These are phyloP conservation scores for Ophion obscuratus DNA, from an alignment of 2,888 invertebrate species.

Conservation along the genomic window DNA sequence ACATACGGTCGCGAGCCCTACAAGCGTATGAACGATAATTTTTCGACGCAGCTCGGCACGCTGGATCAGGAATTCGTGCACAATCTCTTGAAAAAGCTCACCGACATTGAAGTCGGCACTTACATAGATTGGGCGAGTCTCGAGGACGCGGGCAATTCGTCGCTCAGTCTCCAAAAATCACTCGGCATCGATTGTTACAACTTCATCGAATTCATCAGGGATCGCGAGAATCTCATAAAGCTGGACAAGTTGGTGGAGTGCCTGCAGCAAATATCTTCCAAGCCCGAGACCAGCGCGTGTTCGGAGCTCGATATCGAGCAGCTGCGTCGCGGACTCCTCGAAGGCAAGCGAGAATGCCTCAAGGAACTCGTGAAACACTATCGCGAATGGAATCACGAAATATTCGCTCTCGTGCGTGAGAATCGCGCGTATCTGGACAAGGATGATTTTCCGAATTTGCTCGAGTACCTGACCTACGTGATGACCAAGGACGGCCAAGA, in stretches of 20 bases:
- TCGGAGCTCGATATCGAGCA: conserved; percentile 70
- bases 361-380: conserved; percentile 74
- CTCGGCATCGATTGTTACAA: conserved; percentile 77
- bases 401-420: conserved; percentile 69
- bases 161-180: conserved; percentile 76
- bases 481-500: conserved; percentile 66
- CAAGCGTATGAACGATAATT: conserved; percentile 61
- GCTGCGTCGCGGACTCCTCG: conserved; percentile 67
- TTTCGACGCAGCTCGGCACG: conserved; percentile 61
- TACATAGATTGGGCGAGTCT: conserved; percentile 79
- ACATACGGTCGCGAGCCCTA: conserved; percentile 74
- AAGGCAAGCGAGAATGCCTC: conserved; percentile 71
- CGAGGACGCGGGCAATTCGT: conserved; percentile 73
- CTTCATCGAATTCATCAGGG: conserved; percentile 72
- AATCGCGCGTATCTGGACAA: conserved; percentile 68
- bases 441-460: conserved; percentile 71
- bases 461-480: conserved; percentile 74
- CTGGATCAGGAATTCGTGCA: conserved; percentile 72
- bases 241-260: conserved; percentile 73
- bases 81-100: conserved; percentile 74
- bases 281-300: conserved; percentile 66
- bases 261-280: conserved; percentile 74
- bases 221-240: conserved; percentile 65
- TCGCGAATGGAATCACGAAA: conserved; percentile 75
- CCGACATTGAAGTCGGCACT: conserved; percentile 76